Evolutionary conservation across 2,113 vertebrate species (phyloP), one percentile per base, ranked within the genome.

Genomic region (Choloepus hoffmanni): DNA sequence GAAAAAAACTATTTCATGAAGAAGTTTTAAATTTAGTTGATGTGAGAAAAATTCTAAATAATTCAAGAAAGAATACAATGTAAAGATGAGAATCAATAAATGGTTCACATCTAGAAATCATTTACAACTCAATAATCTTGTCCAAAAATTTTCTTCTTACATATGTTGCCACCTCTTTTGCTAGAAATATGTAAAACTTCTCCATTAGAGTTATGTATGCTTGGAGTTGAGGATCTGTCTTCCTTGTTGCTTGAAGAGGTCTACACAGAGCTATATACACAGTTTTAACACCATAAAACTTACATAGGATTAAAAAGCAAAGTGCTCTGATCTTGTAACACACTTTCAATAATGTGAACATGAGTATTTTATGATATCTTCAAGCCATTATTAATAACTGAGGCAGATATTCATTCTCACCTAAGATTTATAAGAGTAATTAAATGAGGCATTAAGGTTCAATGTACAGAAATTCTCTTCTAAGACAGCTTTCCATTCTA

Each of bases 401-500:
- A 90, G 48, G 53, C 12, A 18, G 28, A 90, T 10, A 90, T 50
- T 43, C 18, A 70, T 63, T 72, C 19, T 18, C 5, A 30, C 23
- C 45, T 78, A 40, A 15, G 36, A 45, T 84, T 93, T 78, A 43
- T 48, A 67, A 43, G 19, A 83, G 21, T 19, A 89, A 58, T 67
- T 73, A 90, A 74, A 53, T 82, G 63, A 92, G 83, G 62, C 43
- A 90, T 14, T 83, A 13, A 86, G 67, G 23, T 50, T 95, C 43
- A 82, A 19, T 90, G 36, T 28, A 70, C 1, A 67, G 62, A 82
- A 78, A 84, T 68, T 82, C 36, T 93, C 67, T 62, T 81, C 12
- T 62, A 18, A 82, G 28, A 26, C 62, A 89, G 62, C 23, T 89
- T 93, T 89, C 90, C n/a, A 85, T 67, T 85, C 70, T 89, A 84